Evolutionary conservation across 1,140 invertebrate genomes (phyloP).

Genomic region (Ostrea denselamellosa): DNA sequence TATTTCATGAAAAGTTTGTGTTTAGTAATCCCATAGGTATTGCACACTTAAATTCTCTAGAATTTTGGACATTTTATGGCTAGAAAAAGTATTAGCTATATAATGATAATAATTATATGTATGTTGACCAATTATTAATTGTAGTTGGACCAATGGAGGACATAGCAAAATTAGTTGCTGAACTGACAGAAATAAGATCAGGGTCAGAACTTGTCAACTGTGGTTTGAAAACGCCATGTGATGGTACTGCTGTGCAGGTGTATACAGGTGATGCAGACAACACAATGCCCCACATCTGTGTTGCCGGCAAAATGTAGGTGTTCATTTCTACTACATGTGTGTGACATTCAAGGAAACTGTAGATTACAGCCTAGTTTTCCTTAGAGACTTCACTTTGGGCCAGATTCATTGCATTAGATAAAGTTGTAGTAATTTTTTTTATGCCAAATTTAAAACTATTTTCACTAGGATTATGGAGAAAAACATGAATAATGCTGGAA

Average conservation of each 20-base stretch:
- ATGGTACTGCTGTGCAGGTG: slow-evolving; percentile 79
- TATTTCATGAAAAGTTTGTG: too few species aligned
- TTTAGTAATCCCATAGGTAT: too few species aligned
- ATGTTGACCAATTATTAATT: background rate
- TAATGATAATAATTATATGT: background rate
- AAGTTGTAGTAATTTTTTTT: background rate
- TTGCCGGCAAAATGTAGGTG: slow-evolving; percentile 80
- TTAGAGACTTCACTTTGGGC: too few species aligned
- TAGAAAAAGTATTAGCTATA: too few species aligned
- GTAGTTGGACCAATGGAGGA: background rate
- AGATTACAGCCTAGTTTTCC: too few species aligned
- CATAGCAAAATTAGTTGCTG: background rate
- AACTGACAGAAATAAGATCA: background rate
- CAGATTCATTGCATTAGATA: background rate
- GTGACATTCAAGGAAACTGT: too few species aligned
- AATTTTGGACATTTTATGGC: too few species aligned
- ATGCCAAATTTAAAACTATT: background rate
- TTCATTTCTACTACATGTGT: too few species aligned
- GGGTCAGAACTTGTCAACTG: slow-evolving; percentile 77
- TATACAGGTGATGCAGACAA: slow-evolving; percentile 80
- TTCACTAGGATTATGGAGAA: slow-evolving; percentile 75
- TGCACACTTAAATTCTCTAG: too few species aligned
- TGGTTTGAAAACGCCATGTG: slow-evolving; percentile 78
- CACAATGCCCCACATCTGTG: slow-evolving; percentile 80
- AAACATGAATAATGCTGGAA: slow-evolving; percentile 78